These are phyloP conservation scores for Hemibagrus guttatus DNA, from an alignment of 2,797 vertebrate genomes.

Conservation along the genomic window DNA sequence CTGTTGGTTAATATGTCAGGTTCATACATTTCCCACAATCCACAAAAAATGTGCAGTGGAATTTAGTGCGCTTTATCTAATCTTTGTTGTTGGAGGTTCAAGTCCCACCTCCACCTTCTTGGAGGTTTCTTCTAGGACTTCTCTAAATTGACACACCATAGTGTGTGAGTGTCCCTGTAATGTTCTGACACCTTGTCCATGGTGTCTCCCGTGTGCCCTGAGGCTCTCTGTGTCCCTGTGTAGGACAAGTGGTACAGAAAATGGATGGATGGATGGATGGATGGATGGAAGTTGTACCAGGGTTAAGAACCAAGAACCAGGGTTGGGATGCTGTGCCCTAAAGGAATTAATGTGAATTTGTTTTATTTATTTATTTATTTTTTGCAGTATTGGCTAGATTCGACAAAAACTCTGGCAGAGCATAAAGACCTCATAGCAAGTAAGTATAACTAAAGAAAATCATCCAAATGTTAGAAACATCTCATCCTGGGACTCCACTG, in stretches of 20 bases:
- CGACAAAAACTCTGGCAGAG: conserved; percentile 83
- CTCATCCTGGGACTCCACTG: background rate
- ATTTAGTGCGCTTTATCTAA: background rate
- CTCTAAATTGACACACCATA: too few species aligned
- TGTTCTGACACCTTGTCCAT: too few species aligned
- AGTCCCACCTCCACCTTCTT: too few species aligned
- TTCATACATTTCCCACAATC: background rate
- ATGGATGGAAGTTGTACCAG: too few species aligned
- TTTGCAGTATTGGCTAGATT: conserved; percentile 86
- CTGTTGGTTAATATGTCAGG: background rate
- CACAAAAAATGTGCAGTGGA: background rate
- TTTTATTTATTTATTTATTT: background rate
- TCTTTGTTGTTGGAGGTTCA: too few species aligned
- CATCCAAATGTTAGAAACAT: background rate
- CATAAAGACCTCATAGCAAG: conserved; percentile 88
- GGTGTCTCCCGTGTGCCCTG: too few species aligned
- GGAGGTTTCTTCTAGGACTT: too few species aligned
- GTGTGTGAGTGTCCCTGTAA: too few species aligned
- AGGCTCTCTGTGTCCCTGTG: too few species aligned
- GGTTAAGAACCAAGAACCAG: too few species aligned
- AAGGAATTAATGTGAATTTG: background rate
- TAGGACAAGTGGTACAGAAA: too few species aligned
- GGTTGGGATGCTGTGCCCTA: background rate
- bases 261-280: too few species aligned
- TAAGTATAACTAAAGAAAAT: conserved; percentile 69